These are phyloP conservation scores for Stenodema calcarata DNA, from an alignment of 2,888 invertebrate species.

Conservation along the genomic window DNA sequence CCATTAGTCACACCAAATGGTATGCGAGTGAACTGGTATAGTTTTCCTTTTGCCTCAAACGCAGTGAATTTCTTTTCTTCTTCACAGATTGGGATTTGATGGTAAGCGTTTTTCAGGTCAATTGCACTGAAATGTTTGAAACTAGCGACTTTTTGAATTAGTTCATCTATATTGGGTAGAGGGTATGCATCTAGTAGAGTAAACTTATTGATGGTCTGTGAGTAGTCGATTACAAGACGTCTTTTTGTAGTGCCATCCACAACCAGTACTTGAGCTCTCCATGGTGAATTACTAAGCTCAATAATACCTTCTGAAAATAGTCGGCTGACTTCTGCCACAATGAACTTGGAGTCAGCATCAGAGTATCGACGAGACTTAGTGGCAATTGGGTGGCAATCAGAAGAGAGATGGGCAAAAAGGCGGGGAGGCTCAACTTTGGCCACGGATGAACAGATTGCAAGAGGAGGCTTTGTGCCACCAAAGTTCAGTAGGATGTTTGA, in stretches of 20 bases:
- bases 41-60: slow-evolving; percentile 34
- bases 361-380: slow-evolving; percentile 27
- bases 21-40: slow-evolving; percentile 16
- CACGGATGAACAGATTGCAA: not conserved
- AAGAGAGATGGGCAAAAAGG: not conserved
- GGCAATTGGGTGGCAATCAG: not conserved
- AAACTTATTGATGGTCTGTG: slow-evolving; percentile 1
- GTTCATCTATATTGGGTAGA: not conserved
- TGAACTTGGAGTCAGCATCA: not conserved
- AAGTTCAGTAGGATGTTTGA: slow-evolving; percentile 29
- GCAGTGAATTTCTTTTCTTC: slow-evolving; percentile 18
- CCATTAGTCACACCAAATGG: slow-evolving; percentile 31
- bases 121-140: not conserved
- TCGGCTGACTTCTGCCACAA: not conserved
- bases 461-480: not conserved
- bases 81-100: slow-evolving; percentile 28
- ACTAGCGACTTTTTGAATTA: not conserved
- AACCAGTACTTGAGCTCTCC: slow-evolving; percentile 32
- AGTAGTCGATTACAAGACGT: not conserved
- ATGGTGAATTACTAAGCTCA: slow-evolving; percentile 2
- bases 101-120: slow-evolving; percentile 18
- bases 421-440: not conserved
- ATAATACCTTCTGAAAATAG: not conserved
- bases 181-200: slow-evolving; percentile 10
- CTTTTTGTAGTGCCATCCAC: not conserved